These are phyloP conservation scores for Lepidurus packardi DNA, from an alignment of 1,140 invertebrate genomes.

Conservation along the genomic window DNA sequence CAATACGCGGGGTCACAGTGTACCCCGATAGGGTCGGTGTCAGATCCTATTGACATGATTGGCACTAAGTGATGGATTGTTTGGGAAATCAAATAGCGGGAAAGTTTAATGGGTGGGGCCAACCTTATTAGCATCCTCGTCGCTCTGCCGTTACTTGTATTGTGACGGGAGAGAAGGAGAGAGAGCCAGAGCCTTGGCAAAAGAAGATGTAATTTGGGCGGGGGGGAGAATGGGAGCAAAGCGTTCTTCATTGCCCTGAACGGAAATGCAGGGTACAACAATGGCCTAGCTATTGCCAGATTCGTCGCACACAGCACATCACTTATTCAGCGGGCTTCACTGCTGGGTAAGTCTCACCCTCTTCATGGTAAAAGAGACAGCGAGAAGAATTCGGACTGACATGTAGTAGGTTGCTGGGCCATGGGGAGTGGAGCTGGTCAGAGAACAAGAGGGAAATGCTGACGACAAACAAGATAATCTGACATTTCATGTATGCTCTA, in stretches of 20 bases:
- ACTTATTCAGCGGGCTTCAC: slow-evolving; percentile 9
- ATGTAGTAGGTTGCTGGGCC: neutral
- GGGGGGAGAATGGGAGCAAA: neutral
- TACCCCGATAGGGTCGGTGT: neutral
- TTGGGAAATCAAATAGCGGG: neutral
- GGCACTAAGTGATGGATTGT: slow-evolving; percentile 11
- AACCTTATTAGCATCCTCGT: slow-evolving; percentile 19
- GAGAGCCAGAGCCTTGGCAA: neutral
- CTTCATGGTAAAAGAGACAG: slow-evolving; percentile 9
- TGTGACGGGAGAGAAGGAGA: neutral
- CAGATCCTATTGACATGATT: slow-evolving; percentile 18
- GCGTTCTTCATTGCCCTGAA: neutral
- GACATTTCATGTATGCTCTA: slow-evolving; percentile 15
- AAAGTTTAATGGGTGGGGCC: neutral
- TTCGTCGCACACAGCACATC: slow-evolving; percentile 11
- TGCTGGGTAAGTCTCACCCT: slow-evolving; percentile 21
- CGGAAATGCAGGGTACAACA: neutral
- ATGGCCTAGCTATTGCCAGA: neutral
- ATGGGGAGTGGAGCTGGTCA: neutral
- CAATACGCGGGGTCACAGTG: neutral
- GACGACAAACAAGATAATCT: slow-evolving; percentile 19
- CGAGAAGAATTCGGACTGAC: neutral
- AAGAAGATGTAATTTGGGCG: neutral
- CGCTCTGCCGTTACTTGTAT: neutral
- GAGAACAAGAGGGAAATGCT: slow-evolving; percentile 10